phyloP scores from a whole-genome alignment of 2,888 invertebrate genomes.

The Rhorus exstirpatorius region DNA sequence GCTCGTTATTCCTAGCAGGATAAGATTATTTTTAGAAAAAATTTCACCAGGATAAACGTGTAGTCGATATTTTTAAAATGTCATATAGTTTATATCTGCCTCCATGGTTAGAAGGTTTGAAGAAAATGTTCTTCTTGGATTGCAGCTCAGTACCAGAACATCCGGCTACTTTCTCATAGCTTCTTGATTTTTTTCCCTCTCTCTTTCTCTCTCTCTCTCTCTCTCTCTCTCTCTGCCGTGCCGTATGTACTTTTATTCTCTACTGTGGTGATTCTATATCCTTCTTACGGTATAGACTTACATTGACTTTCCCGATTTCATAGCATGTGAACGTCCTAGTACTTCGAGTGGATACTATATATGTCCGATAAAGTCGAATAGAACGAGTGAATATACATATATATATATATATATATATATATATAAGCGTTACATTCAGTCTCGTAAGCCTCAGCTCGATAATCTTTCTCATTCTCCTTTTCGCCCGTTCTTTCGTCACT shows the following conservation, averaged over 20 bases:
- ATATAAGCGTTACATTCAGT: slow-evolving; percentile 44
- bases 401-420: slow-evolving; percentile 5
- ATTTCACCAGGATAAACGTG: not conserved
- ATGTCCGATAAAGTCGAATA: slow-evolving; percentile 34
- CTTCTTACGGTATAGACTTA: slow-evolving; percentile 16
- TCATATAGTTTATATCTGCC: not conserved
- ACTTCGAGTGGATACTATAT: slow-evolving; percentile 12
- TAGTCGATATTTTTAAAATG: not conserved
- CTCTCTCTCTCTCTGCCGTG: too few species aligned
- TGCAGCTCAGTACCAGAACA: not conserved
- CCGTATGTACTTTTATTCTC: slow-evolving; percentile 21
- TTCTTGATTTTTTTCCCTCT: not conserved
- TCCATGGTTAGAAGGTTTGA: not conserved
- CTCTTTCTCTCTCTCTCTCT: not conserved
- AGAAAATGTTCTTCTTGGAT: slow-evolving; percentile 5
- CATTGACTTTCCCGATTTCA: slow-evolving; percentile 27
- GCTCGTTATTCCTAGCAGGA: too few species aligned
- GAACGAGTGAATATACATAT: slow-evolving; percentile 21
- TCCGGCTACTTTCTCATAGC: not conserved
- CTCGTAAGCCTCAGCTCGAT: slow-evolving; percentile 44
- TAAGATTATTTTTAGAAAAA: too few species aligned
- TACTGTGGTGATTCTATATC: slow-evolving; percentile 24
- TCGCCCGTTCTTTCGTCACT: slow-evolving; percentile 23
- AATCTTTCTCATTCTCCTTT: slow-evolving; percentile 48
- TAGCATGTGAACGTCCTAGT: slow-evolving; percentile 1